Evolutionary conservation across 2,797 vertebrate species (phyloP), one percentile per base, ranked within the genome.

Genomic region (Poeciliopsis infans): DNA sequence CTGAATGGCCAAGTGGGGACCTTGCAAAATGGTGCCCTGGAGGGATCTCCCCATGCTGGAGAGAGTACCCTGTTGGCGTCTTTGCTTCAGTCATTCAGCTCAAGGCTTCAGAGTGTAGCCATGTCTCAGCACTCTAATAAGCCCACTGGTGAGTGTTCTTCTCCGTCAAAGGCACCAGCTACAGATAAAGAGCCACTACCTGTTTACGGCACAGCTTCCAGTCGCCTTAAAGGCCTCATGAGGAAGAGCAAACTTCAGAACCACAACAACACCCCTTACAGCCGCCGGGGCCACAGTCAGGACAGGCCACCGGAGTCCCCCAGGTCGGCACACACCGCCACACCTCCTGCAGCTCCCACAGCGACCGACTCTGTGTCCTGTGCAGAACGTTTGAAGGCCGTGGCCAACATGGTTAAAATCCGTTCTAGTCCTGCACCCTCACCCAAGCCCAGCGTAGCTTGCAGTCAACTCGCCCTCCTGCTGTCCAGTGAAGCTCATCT

Each of bases 1-100:
- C 92, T 98, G 84, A 97, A 97, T 47, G 97, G 96, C n/a, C 97
- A 98, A 93, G 96, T 96, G 84, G 96, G 96, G 83, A 96, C 95
- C 66, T 92, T 97, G 83, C 96, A 97, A 79, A 97, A 97, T 90
- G 97, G 96, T 89, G 92, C 96, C 87, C 94, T 96, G 83, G 97
- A 98, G 93, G 96, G 83, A 90, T 97, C 97, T 85, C 96, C 96
- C 83, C 97, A 98, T 89, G 93, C 89, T 4, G 97, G 98, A 82
- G 98, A 99, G 94, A 99, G 98, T 95, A 99, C 98, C 45, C 95
- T 99, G 90, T 94, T 99, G 90, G 98, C 98, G 79, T 99, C 98
- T 90, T 90, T 99, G 93, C 97, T 99, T 79, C 98, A 99, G 95
- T 99, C 98, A 1, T 99, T 99, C 94, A 99, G 98, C 94, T 98